phyloP scores from a whole-genome alignment of 2,888 invertebrate species.

The Agriopis aurantiaria region DNA sequence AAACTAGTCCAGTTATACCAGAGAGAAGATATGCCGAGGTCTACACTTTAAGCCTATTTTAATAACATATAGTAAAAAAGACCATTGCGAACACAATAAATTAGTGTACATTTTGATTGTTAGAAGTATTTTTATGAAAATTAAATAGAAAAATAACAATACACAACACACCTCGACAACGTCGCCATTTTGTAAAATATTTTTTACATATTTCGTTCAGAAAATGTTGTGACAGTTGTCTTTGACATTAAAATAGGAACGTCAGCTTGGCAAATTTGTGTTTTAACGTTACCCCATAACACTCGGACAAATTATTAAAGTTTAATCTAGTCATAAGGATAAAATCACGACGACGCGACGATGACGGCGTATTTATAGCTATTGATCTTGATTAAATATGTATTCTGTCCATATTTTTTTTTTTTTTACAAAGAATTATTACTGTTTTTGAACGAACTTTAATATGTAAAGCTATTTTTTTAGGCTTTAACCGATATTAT shows the following conservation, averaged over 20 bases:
- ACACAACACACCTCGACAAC: slow-evolving; percentile 72
- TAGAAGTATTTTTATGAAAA: not conserved
- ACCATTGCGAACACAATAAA: not conserved
- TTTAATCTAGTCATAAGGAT: too few species aligned
- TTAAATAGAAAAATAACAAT: slow-evolving; percentile 33
- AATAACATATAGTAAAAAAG: not conserved
- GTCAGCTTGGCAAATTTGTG: too few species aligned
- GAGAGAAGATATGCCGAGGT: not conserved
- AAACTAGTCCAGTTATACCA: not conserved
- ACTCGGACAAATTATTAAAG: too few species aligned
- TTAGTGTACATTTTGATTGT: not conserved
- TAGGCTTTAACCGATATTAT: not conserved
- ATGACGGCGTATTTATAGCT: too few species aligned
- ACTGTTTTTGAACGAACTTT: not conserved
- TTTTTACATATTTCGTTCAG: slow-evolving; percentile 5
- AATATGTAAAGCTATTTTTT: not conserved
- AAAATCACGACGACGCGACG: too few species aligned
- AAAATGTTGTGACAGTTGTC: slow-evolving; percentile 1
- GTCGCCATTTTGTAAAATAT: slow-evolving; percentile 73
- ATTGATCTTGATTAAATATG: too few species aligned
- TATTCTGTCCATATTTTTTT: too few species aligned
- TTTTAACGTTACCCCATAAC: too few species aligned
- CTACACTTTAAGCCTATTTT: not conserved
- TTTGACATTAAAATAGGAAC: slow-evolving; percentile 5
- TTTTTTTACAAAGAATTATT: too few species aligned